Conservation (phyloP, 92 coral and sea anemone species). For the Chrysogorgia sp. region DNA sequence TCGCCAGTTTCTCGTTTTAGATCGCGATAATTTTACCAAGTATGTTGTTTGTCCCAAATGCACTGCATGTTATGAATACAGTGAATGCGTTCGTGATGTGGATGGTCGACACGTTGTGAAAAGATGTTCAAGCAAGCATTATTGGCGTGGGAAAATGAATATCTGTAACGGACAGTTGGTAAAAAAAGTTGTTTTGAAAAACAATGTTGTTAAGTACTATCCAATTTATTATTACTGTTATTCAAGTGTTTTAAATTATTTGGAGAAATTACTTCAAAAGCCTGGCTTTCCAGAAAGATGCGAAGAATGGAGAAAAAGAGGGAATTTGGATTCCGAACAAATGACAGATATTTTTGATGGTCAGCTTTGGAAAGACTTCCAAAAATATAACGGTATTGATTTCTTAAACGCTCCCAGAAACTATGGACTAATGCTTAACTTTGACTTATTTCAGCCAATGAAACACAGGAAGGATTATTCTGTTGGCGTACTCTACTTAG, state of each 20-base stretch:
- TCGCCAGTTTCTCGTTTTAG: background rate
- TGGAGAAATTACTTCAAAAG: conserved; percentile 6
- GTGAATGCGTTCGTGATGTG: background rate
- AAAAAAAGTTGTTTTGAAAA: conserved; percentile 18
- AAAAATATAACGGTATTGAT: background rate
- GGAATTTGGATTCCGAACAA: background rate
- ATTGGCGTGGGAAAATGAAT: background rate
- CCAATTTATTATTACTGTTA: conserved; percentile 24
- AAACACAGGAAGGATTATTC: too few species aligned
- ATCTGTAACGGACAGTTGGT: conserved; percentile 11
- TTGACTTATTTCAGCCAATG: conserved; percentile 49
- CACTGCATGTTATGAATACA: background rate
- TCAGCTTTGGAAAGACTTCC: background rate
- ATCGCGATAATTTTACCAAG: conserved; percentile 2
- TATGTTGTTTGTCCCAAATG: conserved; percentile 9
- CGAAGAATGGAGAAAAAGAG: background rate
- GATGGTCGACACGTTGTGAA: background rate
- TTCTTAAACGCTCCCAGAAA: conserved; percentile 52
- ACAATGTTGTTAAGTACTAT: background rate
- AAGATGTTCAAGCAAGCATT: background rate
- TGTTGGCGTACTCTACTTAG: too few species aligned
- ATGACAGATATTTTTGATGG: conserved; percentile 14
- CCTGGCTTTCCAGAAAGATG: conserved; percentile 18
- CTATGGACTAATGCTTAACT: conserved; percentile 62
- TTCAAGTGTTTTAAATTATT: conserved; percentile 12